Percentiles rank a stretch among this genome's conserved stretches.
These are phyloP conservation scores for Bos taurus DNA, from an alignment of 2,113 vertebrate genomes.

Conservation along the genomic window DNA sequence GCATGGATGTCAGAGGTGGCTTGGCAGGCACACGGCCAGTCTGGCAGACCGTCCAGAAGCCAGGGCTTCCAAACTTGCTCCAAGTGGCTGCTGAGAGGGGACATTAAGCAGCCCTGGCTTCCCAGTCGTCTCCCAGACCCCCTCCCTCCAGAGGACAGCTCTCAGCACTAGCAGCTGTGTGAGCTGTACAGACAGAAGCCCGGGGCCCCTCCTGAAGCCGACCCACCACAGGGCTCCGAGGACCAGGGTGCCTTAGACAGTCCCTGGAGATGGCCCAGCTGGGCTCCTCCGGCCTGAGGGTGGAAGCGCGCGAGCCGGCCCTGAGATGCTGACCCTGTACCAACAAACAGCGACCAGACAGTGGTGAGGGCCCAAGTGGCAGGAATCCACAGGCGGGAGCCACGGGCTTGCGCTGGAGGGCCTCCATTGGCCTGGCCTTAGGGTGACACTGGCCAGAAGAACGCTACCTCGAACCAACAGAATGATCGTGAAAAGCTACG, in stretches of 20 bases:
- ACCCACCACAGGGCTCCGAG: constrained; percentile 22
- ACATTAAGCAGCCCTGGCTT: not conserved
- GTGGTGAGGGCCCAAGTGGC: constrained; percentile 19
- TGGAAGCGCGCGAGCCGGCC: not conserved
- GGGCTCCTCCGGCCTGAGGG: not conserved
- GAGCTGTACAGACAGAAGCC: not conserved
- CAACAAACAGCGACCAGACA: constrained; percentile 24
- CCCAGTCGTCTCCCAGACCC: not conserved
- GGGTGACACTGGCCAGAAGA: constrained; percentile 67
- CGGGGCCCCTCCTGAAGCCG: not conserved
- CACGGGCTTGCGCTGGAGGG: constrained; percentile 33
- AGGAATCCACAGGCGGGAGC: constrained; percentile 42
- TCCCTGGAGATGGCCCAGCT: not conserved
- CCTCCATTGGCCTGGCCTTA: not conserved
- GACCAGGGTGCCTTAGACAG: constrained; percentile 27
- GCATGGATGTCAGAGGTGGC: constrained; percentile 66
- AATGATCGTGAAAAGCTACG: constrained; percentile 68
- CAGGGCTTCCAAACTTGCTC: constrained; percentile 28
- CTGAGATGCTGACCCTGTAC: constrained; percentile 30
- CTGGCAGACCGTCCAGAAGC: constrained; percentile 56
- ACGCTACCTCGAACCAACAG: constrained; percentile 77
- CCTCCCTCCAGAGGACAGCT: not conserved
- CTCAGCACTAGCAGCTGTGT: not conserved
- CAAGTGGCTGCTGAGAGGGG: constrained; percentile 35
- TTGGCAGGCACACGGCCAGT: constrained; percentile 70